Conservation (phyloP, 2,113 vertebrate species). For the Salvator merianae region DNA sequence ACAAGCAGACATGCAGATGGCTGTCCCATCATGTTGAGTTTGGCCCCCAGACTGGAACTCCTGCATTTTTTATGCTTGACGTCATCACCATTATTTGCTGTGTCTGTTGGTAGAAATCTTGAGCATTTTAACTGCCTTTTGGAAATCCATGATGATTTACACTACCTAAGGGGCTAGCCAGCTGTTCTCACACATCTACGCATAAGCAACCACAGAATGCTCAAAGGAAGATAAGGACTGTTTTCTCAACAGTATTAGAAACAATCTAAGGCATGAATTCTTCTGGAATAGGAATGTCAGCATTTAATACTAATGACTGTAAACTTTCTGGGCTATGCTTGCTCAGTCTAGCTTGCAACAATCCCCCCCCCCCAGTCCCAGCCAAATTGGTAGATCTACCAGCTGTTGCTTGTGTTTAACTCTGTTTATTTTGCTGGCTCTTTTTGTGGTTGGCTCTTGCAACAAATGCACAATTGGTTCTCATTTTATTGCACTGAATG, state of each 20-base stretch:
- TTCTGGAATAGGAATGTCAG: conserved; percentile 23
- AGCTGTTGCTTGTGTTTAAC: background rate
- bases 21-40: background rate
- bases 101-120: conserved; percentile 60
- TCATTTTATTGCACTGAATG: too few species aligned
- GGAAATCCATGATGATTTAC: conserved; percentile 64
- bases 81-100: conserved; percentile 62
- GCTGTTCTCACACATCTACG: conserved; percentile 48
- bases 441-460: background rate
- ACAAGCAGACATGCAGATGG: background rate
- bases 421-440: background rate
- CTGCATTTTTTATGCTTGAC: conserved; percentile 49
- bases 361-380: too few species aligned
- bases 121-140: conserved; percentile 60
- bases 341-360: conserved; percentile 1
- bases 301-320: background rate
- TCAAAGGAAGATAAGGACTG: conserved; percentile 19
- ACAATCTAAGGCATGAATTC: conserved; percentile 21
- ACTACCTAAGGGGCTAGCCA: conserved; percentile 63
- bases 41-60: conserved; percentile 2
- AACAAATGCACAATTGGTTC: too few species aligned
- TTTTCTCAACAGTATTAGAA: conserved; percentile 27
- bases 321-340: conserved; percentile 1
- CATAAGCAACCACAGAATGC: conserved; percentile 36
- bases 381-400: background rate